Conservation (phyloP, 2,113 vertebrate species). For the Strix aluco region DNA sequence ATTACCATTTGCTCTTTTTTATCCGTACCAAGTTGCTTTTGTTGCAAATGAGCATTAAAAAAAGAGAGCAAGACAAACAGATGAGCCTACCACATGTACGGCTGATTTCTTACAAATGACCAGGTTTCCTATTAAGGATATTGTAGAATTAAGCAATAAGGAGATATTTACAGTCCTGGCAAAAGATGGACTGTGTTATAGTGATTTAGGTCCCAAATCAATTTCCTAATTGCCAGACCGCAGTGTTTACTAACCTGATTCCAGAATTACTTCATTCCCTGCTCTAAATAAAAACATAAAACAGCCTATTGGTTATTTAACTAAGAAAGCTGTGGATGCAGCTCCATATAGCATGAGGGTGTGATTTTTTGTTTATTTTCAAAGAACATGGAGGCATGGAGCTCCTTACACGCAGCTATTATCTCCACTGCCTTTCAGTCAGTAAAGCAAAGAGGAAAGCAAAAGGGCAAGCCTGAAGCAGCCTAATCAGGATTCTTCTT, state of each 20-base stretch:
- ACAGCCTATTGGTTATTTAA: not conserved
- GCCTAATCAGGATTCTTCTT: not conserved
- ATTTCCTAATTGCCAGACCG: not conserved
- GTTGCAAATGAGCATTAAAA: not conserved
- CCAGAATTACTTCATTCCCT: not conserved
- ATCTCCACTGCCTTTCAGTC: not conserved
- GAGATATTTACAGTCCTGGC: conserved; percentile 27
- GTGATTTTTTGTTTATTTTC: not conserved
- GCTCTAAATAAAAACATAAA: conserved; percentile 25
- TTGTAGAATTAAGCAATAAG: conserved; percentile 2
- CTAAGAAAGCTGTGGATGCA: not conserved
- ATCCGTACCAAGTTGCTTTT: not conserved
- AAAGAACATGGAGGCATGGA: not conserved
- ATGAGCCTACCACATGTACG: not conserved
- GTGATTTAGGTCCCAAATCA: not conserved
- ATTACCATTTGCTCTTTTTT: not conserved
- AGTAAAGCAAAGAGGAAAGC: not conserved
- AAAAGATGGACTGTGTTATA: not conserved
- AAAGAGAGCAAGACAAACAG: not conserved
- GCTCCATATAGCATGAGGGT: not conserved
- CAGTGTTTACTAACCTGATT: conserved; percentile 38
- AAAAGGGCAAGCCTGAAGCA: not conserved
- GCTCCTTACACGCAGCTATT: not conserved
- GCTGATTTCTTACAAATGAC: conserved; percentile 9
- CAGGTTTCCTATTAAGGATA: not conserved